phyloP scores from a whole-genome alignment of 2,113 vertebrate genomes.

The Rhinolophus sinicus region DNA sequence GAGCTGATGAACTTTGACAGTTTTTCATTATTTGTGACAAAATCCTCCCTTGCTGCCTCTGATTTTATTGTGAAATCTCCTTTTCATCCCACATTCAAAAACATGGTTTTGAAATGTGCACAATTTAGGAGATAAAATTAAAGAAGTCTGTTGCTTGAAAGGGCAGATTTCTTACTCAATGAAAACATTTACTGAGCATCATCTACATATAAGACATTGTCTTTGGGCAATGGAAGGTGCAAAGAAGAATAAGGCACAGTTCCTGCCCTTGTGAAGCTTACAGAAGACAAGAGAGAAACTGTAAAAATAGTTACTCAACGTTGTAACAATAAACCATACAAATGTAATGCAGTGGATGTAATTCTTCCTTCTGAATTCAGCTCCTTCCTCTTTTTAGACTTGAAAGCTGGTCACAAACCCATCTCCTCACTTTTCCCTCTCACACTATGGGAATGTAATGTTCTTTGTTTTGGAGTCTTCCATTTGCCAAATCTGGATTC shows the following conservation, averaged over 20 bases:
- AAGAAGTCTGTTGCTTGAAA: neutral
- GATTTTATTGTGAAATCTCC: slow-evolving; percentile 32
- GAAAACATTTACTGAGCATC: slow-evolving; percentile 7
- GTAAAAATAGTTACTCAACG: neutral
- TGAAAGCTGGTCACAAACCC: neutral
- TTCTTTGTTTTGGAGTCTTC: neutral
- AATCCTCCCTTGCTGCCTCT: neutral
- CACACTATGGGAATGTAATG: neutral
- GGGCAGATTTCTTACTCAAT: neutral
- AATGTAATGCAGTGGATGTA: neutral
- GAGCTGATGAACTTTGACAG: slow-evolving; percentile 1
- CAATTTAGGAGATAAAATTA: neutral
- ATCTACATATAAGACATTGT: neutral
- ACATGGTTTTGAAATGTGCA: neutral
- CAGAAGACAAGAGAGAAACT: neutral
- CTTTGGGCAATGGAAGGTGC: neutral
- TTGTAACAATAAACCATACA: neutral
- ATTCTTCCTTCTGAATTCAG: neutral
- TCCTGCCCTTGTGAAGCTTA: neutral
- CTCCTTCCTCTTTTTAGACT: neutral
- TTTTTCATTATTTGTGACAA: slow-evolving; percentile 42
- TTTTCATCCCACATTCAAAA: slow-evolving; percentile 19
- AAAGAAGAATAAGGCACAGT: neutral
- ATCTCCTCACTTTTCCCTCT: neutral
- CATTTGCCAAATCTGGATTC: neutral